A percentile compares a stretch with the other conserved stretches of the same genome.
These are phyloP conservation scores for Drosophila neutralis DNA, from an alignment of 2,888 invertebrate species.

Conservation along the genomic window DNA sequence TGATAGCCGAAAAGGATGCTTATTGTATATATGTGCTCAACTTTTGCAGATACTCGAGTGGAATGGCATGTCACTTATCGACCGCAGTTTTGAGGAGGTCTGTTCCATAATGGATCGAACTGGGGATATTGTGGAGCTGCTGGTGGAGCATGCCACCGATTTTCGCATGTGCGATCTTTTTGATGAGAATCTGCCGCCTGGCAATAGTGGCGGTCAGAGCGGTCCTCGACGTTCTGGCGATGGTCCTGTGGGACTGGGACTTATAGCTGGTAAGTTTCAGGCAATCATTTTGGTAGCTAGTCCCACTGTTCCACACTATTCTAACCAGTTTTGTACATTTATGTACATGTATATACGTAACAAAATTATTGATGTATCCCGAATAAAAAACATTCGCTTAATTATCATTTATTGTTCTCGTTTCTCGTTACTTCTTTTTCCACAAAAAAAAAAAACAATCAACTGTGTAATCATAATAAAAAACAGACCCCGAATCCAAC, in stretches of 20 bases:
- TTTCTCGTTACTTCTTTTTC: constrained; percentile 71
- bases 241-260: constrained; percentile 84
- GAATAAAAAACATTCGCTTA: constrained; percentile 57
- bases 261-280: constrained; percentile 83
- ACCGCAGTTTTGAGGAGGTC: constrained; percentile 97
- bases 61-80: constrained; percentile 94
- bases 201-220: constrained; percentile 83
- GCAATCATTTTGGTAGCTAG: constrained; percentile 18
- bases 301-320: constrained; percentile 12
- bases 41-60: constrained; percentile 92
- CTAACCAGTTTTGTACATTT: constrained; percentile 27
- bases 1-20: constrained; percentile 6
- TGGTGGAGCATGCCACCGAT: constrained; percentile 93
- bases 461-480: constrained; percentile 38
- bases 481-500: constrained; percentile 90
- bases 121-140: constrained; percentile 93
- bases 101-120: constrained; percentile 95
- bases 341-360: constrained; percentile 13
- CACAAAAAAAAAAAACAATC: constrained; percentile 28
- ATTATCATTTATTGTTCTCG: constrained; percentile 73
- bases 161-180: constrained; percentile 89
- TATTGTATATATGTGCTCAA: constrained; percentile 5
- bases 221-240: constrained; percentile 85
- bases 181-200: constrained; percentile 88
- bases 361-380: constrained; percentile 36